Base-by-base conservation (phyloP, 2,113 vertebrate genomes). In the Syrmaticus mikado region DNA sequence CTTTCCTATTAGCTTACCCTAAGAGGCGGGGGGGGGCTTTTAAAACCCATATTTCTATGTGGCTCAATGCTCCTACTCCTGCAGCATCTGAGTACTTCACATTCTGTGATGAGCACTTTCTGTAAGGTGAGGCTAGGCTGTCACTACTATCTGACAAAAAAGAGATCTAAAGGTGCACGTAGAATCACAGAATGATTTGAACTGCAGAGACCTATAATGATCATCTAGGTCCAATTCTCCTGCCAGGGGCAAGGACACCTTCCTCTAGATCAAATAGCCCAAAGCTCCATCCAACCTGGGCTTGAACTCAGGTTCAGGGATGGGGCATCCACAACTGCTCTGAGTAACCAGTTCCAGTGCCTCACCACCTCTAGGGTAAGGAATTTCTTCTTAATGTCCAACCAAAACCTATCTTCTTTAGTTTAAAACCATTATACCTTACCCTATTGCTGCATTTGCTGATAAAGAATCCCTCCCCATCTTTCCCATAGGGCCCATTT, bases 1-100 rank as follows among this genome's bases (percentile, higher is more conserved):
- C 62, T 90, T 95, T 93, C 68, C 77, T 89, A 72, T 90, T 92
- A 91, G 53, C 36, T 67, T 53, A 34, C 53, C 40, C 70, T 73
- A 40, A 58, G 55, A 91, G 85, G 72, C 0, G 0, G 82, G 85
- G 68, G 72, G 10, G 34, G 25, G 28, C 36, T 93, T 86, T 83
- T 45, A 87, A 90, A 91, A 13, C 18, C 20, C 34, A 2, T 79
- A 67, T 74, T 94, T 88, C 50, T 64, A 8, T 75, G 85, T 13
- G 67, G 52, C 41, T 92, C 0, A 0, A 48, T 92, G 82, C 30
- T 90, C 88, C 43, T 79, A 0, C 46, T 88, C 53, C 76, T 84
- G 61, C 48, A 81, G 48, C n/a, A 62, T 40, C 72, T 74, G 72
- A 83, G 34, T n/a, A 21, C 25, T 65, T 77, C 41, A 66, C 10